Evolutionary conservation across 2,113 vertebrate species (phyloP).

Genomic region (Genyomyrus donnyi): DNA sequence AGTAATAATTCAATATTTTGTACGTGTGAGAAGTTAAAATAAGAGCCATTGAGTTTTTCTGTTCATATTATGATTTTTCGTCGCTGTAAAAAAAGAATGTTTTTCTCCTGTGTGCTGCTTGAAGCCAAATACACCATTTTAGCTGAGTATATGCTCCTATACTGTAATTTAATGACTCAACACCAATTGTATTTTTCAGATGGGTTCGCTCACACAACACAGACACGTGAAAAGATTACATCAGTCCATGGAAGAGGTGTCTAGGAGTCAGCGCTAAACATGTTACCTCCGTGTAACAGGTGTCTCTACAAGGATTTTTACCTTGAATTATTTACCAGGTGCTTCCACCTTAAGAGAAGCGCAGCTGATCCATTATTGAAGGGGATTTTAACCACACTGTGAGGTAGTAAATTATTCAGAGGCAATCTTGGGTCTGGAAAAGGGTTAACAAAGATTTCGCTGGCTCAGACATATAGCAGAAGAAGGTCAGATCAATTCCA

Average conservation of each 20-base stretch:
- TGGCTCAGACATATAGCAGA: neutral
- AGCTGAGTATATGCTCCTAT: neutral
- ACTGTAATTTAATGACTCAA: neutral
- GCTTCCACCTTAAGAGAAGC: slow-evolving; percentile 17
- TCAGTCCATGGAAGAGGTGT: neutral
- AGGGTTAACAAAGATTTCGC: slow-evolving; percentile 16
- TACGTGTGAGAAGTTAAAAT: neutral
- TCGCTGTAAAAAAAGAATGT: neutral
- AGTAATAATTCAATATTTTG: neutral
- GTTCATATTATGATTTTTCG: neutral
- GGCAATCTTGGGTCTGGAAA: slow-evolving; percentile 14
- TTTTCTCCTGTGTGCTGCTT: neutral
- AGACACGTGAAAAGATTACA: neutral
- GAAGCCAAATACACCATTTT: neutral
- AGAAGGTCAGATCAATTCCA: neutral
- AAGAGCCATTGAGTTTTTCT: neutral
- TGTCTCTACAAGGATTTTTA: slow-evolving; percentile 17
- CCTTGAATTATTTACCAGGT: slow-evolving; percentile 16
- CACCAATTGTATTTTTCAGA: neutral
- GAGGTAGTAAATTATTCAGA: slow-evolving; percentile 22
- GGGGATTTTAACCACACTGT: slow-evolving; percentile 21
- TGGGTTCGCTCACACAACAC: neutral
- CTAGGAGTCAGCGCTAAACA: neutral
- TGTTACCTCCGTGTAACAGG: neutral
- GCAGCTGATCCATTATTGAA: slow-evolving; percentile 23